phyloP scores from a whole-genome alignment of 1,140 invertebrate genomes.

The Caenorhabditis inopinata region DNA sequence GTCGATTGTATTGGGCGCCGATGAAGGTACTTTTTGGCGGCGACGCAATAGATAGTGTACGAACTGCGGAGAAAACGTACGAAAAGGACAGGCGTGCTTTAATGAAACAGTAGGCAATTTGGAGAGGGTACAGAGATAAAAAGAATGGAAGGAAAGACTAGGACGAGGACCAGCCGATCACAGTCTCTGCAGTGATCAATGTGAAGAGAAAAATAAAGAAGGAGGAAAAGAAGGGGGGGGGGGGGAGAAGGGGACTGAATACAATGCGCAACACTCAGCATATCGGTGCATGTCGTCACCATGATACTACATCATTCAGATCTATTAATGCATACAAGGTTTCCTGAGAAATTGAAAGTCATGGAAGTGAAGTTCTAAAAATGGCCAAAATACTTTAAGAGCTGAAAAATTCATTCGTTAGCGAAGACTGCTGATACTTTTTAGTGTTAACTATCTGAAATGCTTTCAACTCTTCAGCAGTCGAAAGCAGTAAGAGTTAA shows the following conservation, averaged over 20 bases:
- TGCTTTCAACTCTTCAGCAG: too few relatives aligned
- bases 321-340: too few relatives aligned
- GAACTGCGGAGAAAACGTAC: not conserved
- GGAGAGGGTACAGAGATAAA: not conserved
- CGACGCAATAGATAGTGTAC: not conserved
- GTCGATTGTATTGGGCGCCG: constrained; percentile 18
- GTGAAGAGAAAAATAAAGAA: not conserved
- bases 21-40: constrained; percentile 17
- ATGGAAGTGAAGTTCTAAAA: too few relatives aligned
- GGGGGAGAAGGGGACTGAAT: not conserved
- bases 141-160: not conserved
- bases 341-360: too few relatives aligned
- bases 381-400: too few relatives aligned
- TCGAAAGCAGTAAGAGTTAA: too few relatives aligned
- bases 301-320: too few relatives aligned
- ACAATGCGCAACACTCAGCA: not conserved
- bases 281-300: not conserved
- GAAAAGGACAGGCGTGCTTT: not conserved
- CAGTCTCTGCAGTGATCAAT: not conserved
- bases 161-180: constrained; percentile 3
- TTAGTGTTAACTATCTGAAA: too few relatives aligned
- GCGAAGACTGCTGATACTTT: too few relatives aligned
- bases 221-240: not conserved
- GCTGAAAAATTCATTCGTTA: too few relatives aligned
- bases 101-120: not conserved